Conservation (phyloP, 2,888 invertebrate genomes). For the Callinectes sapidus region DNA sequence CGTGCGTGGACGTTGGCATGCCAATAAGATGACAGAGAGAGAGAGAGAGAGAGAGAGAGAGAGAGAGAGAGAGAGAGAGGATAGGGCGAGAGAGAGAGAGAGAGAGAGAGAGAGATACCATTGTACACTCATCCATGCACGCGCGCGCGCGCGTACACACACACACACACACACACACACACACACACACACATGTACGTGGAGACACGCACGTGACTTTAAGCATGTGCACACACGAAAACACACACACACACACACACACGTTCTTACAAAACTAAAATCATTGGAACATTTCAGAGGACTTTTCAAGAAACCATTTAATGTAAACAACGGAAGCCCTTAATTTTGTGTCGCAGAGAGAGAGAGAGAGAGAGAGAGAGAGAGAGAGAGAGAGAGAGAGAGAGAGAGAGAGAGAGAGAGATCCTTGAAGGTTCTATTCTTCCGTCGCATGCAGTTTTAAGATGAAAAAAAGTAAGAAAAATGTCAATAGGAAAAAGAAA, state of each 20-base stretch:
- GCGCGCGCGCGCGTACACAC: not conserved
- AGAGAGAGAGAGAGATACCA: conserved; percentile 4
- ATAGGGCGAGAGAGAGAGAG: not conserved
- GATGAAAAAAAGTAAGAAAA: not conserved
- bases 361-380: conserved; percentile 34
- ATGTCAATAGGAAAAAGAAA: not conserved
- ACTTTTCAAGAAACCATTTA: not conserved
- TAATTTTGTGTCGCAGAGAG: not conserved
- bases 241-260: not conserved
- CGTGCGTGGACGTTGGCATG: not conserved
- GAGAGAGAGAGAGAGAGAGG: not conserved
- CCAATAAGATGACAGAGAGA: not conserved
- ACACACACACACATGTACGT: not conserved
- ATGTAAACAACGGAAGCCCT: not conserved
- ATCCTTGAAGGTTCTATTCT: not conserved
- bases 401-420: conserved; percentile 3
- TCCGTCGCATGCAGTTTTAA: too few species aligned
- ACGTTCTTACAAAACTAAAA: not conserved
- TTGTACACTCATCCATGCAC: not conserved
- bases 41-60: not conserved
- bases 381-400: conserved; percentile 36
- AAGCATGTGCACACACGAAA: not conserved
- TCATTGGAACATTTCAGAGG: not conserved
- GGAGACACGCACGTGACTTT: too few species aligned
- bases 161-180: not conserved